Evolutionary conservation across 92 coral and sea anemone genomes (phyloP).

Genomic region (Palythoa grandiflora): DNA sequence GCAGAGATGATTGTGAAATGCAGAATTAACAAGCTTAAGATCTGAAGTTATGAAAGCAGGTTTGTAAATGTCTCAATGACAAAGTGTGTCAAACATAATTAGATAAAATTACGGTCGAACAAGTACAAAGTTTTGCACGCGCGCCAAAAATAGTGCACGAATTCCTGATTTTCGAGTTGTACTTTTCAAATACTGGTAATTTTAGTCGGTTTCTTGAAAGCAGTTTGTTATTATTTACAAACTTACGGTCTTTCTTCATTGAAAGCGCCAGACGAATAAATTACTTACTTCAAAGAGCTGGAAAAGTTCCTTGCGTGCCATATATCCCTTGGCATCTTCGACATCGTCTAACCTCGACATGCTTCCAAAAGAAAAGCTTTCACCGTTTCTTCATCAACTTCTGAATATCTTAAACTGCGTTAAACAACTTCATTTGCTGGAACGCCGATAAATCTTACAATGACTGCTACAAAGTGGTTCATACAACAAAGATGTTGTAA

Average conservation of each 20-base stretch:
- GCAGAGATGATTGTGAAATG: neutral
- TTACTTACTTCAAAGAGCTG: conserved; percentile 84
- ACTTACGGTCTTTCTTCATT: neutral
- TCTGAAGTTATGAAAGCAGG: neutral
- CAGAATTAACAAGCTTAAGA: neutral
- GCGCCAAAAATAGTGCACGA: too few relatives aligned
- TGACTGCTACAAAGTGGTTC: neutral
- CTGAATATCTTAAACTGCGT: neutral
- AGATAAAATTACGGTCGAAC: neutral
- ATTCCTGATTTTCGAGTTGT: too few relatives aligned
- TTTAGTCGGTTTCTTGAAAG: neutral
- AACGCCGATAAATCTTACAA: neutral
- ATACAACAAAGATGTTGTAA: neutral
- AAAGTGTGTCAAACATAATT: neutral
- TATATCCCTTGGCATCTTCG: conserved; percentile 87
- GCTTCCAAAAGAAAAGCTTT: neutral
- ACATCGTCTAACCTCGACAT: conserved; percentile 64
- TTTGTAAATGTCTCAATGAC: neutral
- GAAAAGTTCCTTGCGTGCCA: conserved; percentile 83
- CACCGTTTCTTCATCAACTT: neutral
- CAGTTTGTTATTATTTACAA: neutral
- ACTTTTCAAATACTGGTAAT: too few relatives aligned
- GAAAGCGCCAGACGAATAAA: neutral
- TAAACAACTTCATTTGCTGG: neutral
- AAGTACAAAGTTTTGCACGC: too few relatives aligned